Evolutionary conservation across 30 jellyfish, hydroid and myxozoan species (phyloP).

Genomic region (Clytia hemisphaerica): DNA sequence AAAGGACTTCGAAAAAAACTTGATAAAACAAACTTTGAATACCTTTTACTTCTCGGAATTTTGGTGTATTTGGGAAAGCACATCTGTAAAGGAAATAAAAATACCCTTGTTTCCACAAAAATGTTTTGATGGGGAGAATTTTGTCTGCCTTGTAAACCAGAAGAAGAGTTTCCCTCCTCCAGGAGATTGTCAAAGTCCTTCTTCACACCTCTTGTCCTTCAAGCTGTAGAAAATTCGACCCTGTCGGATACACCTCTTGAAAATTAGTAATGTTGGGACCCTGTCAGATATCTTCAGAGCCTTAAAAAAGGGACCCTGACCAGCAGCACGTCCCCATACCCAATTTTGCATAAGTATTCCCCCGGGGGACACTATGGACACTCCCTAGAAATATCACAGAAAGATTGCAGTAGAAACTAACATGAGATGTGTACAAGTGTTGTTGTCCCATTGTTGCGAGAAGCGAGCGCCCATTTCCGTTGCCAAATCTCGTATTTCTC

Average conservation of each 20-base stretch:
- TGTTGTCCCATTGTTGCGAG: constrained; percentile 63
- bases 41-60: constrained; percentile 78
- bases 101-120: too few relatives aligned
- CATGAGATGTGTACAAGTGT: constrained; percentile 78
- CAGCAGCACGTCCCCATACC: too few relatives aligned
- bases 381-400: background rate
- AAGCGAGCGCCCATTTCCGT: constrained; percentile 81
- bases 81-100: constrained; percentile 56
- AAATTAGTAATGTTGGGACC: too few relatives aligned
- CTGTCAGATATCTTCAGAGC: too few relatives aligned
- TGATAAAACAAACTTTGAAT: background rate
- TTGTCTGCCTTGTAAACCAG: too few relatives aligned
- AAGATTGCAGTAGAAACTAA: constrained; percentile 14
- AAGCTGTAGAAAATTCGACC: background rate
- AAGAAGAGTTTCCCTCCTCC: too few relatives aligned
- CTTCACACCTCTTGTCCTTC: background rate
- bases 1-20: background rate
- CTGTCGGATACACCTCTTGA: too few relatives aligned
- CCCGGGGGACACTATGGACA: background rate
- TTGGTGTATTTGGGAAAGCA: constrained; percentile 87
- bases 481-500: constrained; percentile 63
- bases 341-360: too few relatives aligned
- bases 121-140: too few relatives aligned
- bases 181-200: too few relatives aligned
- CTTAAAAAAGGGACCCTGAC: too few relatives aligned